Conservation (phyloP, 2,888 invertebrate genomes). For the Trilocha varians region DNA sequence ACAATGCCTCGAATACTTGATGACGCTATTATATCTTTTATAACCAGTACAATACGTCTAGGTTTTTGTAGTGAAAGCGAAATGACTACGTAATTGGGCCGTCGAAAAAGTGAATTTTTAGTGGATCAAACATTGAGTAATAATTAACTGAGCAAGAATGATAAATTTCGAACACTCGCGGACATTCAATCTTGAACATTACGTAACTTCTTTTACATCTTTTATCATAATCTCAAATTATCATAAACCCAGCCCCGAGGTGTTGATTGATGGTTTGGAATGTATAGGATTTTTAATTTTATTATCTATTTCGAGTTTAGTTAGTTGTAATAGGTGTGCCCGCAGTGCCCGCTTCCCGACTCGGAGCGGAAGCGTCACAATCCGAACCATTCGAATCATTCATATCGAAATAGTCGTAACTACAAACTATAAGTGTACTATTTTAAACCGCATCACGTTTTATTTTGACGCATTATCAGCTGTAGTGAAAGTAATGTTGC, state of each 20-base stretch:
- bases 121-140: conserved; percentile 15
- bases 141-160: conserved; percentile 3
- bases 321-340: conserved; percentile 16
- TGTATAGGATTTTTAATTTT: not conserved
- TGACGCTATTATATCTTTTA: not conserved
- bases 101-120: conserved; percentile 20
- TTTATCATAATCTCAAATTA: too few relatives aligned
- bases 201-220: too few relatives aligned
- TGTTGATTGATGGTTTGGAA: not conserved
- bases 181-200: not conserved
- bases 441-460: conserved; percentile 21
- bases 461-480: conserved; percentile 18
- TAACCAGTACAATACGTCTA: conserved; percentile 3
- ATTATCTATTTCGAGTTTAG: not conserved
- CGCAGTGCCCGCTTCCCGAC: conserved; percentile 31
- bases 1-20: not conserved
- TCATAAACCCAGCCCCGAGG: too few relatives aligned
- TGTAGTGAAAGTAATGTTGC: conserved; percentile 39
- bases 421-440: conserved; percentile 11
- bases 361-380: conserved; percentile 40
- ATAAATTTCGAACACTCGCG: not conserved
- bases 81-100: conserved; percentile 30
- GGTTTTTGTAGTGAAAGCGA: conserved; percentile 30
- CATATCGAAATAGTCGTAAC: conserved; percentile 26
- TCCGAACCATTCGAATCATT: conserved; percentile 36